These are phyloP conservation scores for Mylabris phalerata DNA, from an alignment of 1,140 invertebrate genomes.

Conservation along the genomic window DNA sequence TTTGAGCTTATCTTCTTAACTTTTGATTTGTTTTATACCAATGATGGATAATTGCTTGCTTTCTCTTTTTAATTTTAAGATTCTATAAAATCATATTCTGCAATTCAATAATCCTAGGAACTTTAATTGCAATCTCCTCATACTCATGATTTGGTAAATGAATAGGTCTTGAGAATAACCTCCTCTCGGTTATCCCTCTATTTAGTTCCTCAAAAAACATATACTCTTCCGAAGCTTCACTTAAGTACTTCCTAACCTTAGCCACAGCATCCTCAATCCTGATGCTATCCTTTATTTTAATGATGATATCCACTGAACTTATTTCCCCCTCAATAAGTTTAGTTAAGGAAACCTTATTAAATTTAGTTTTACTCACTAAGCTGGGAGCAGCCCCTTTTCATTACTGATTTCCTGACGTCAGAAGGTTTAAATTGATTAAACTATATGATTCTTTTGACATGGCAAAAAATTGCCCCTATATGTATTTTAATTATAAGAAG, in stretches of 20 bases:
- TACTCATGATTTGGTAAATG: no score
- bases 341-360: conserved; percentile 29
- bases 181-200: conserved; percentile 47
- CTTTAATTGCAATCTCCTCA: no score
- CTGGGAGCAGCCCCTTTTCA: conserved; percentile 45
- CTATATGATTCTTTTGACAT: conserved; percentile 44
- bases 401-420: conserved; percentile 47
- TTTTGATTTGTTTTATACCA: no score
- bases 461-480: conserved; percentile 49
- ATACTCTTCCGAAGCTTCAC: conserved; percentile 40
- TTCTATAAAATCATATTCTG: no score
- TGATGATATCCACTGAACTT: conserved; percentile 38
- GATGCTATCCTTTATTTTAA: conserved; percentile 42
- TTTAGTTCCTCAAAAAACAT: conserved; percentile 43
- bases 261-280: conserved; percentile 44
- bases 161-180: conserved; percentile 52
- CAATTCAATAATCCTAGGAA: no score
- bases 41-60: no score
- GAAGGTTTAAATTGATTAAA: conserved; percentile 43
- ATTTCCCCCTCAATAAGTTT: conserved; percentile 22
- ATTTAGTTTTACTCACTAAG: conserved; percentile 42
- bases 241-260: conserved; percentile 49
- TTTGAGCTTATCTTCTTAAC: no score
- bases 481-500: conserved; percentile 38
- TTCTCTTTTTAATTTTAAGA: no score